phyloP scores from a whole-genome alignment of 2,113 vertebrate genomes.

The Stigmatopora nigra region DNA sequence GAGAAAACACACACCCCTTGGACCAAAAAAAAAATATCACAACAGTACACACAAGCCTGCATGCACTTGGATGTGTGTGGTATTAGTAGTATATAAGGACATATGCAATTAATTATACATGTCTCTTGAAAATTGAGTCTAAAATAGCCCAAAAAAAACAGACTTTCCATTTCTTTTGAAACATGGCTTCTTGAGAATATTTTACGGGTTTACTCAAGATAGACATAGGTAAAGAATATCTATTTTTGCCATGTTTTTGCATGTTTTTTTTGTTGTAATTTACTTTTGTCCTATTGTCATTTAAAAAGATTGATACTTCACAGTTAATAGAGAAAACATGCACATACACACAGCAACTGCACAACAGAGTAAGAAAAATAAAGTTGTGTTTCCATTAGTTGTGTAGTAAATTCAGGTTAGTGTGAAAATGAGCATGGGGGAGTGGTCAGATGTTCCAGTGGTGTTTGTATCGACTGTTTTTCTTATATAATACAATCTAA shows the following conservation, averaged over 20 bases:
- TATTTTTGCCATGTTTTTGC: too few species aligned
- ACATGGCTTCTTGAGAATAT: not conserved
- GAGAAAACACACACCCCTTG: conserved; percentile 42
- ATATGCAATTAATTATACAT: not conserved
- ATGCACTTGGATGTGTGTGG: conserved; percentile 31
- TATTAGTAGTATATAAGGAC: not conserved
- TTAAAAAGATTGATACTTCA: not conserved
- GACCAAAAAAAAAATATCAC: conserved; percentile 20
- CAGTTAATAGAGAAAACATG: not conserved
- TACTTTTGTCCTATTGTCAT: not conserved
- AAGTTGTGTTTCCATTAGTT: not conserved
- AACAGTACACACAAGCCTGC: conserved; percentile 24
- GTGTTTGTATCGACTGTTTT: not conserved
- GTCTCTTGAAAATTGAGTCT: not conserved
- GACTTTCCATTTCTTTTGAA: not conserved
- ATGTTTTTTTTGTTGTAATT: too few species aligned
- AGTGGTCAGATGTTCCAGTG: not conserved
- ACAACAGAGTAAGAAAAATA: not conserved
- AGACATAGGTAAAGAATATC: not conserved
- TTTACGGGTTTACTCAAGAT: not conserved
- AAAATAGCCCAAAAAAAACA: not conserved
- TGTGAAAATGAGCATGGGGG: not conserved
- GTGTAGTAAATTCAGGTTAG: not conserved
- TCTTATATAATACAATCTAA: not conserved
- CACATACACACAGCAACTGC: not conserved